Percentiles rank a stretch among this genome's conserved stretches.
Conservation (phyloP, 2,797 vertebrate genomes). For the Microcaecilia unicolor region DNA sequence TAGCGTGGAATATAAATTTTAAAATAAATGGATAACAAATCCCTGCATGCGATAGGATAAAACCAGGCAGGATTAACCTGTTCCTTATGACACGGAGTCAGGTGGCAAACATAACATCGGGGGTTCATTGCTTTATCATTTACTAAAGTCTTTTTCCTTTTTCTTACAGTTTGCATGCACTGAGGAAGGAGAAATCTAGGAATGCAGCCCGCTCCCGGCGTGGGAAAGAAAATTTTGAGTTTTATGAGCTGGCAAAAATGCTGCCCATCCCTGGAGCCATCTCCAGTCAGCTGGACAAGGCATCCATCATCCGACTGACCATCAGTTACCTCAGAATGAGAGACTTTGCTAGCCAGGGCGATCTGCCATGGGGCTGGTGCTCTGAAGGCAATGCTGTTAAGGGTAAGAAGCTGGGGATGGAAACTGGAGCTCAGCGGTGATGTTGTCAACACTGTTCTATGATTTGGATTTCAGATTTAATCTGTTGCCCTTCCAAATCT, state of each 20-base stretch:
- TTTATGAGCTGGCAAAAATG: constrained; percentile 84
- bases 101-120: too few relatives aligned
- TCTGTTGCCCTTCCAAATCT: too few relatives aligned
- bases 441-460: too few relatives aligned
- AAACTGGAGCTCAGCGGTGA: rapidly evolving
- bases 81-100: too few relatives aligned
- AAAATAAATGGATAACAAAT: too few relatives aligned
- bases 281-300: constrained; percentile 86
- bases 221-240: constrained; percentile 87
- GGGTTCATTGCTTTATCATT: too few relatives aligned
- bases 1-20: too few relatives aligned
- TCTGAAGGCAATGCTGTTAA: constrained; percentile 65
- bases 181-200: constrained; percentile 84
- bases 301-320: constrained; percentile 80
- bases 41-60: too few relatives aligned
- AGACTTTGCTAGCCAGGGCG: constrained; percentile 76
- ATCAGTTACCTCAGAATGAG: constrained; percentile 88
- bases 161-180: constrained; percentile 67
- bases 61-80: too few relatives aligned
- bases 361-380: constrained; percentile 74
- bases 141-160: not conserved
- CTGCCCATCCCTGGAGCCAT: constrained; percentile 80
- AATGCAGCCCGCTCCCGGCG: constrained; percentile 81
- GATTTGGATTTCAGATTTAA: too few relatives aligned
- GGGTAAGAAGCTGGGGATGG: not conserved